These are phyloP conservation scores for Polymixis flavicincta DNA, from an alignment of 2,888 invertebrate genomes.

Conservation along the genomic window DNA sequence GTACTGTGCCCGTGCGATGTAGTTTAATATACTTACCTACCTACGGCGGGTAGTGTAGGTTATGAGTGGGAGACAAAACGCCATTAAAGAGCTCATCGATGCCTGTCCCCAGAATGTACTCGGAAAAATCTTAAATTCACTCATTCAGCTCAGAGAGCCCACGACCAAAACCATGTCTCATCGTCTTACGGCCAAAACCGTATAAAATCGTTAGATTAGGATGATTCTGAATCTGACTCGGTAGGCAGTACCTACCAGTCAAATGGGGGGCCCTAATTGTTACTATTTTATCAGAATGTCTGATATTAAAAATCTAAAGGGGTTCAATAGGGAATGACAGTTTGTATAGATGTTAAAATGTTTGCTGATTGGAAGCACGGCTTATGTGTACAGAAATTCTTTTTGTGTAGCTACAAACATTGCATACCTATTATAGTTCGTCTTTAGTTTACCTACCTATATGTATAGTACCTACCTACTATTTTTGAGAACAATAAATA, in stretches of 20 bases:
- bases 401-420: too few species aligned
- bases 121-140: neutral
- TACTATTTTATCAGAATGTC: too few species aligned
- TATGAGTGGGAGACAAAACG: neutral
- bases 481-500: too few species aligned
- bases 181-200: neutral
- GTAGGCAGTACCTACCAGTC: neutral
- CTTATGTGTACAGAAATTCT: too few species aligned
- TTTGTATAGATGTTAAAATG: too few species aligned
- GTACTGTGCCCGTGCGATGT: slow-evolving; percentile 54
- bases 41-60: neutral
- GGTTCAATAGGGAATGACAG: too few species aligned
- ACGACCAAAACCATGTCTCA: neutral
- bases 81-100: slow-evolving; percentile 4
- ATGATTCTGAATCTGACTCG: neutral
- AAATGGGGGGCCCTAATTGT: too few species aligned
- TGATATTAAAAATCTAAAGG: too few species aligned
- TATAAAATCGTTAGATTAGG: neutral
- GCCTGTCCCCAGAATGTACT: neutral
- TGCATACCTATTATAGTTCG: too few species aligned
- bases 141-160: neutral
- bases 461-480: too few species aligned
- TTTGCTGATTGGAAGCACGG: too few species aligned
- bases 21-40: slow-evolving; percentile 45
- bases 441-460: too few species aligned